Evolutionary conservation across 2,113 vertebrate species (phyloP).

Genomic region (Campylomormyrus numenius): DNA sequence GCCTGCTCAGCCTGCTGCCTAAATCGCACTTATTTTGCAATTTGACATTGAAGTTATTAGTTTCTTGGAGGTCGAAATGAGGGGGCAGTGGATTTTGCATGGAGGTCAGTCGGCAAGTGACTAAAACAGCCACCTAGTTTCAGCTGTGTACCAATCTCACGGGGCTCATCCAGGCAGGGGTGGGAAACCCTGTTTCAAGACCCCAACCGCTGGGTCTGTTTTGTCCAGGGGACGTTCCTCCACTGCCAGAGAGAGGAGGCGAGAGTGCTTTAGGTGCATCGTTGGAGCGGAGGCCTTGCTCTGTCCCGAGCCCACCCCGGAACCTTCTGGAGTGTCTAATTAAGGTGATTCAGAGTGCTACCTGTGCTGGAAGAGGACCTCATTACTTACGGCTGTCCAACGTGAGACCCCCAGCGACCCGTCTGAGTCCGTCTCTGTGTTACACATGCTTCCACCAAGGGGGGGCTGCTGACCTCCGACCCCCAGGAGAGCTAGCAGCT

Average conservation of each 20-base stretch:
- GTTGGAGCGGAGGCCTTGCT: neutral
- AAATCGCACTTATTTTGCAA: neutral
- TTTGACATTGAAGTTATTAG: neutral
- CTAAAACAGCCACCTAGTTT: neutral
- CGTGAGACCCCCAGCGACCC: constrained; percentile 41
- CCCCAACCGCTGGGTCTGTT: neutral
- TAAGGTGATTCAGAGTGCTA: constrained; percentile 57
- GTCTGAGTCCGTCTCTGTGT: constrained; percentile 41
- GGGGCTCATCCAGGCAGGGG: neutral
- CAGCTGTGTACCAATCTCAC: neutral
- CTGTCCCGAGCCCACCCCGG: constrained; percentile 14
- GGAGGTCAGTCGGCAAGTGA: neutral
- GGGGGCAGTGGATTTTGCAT: neutral
- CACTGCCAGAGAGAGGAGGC: neutral
- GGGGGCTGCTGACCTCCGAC: constrained; percentile 39
- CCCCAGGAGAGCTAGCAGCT: constrained; percentile 47
- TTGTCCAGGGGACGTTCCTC: neutral
- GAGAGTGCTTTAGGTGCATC: neutral
- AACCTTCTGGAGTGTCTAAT: constrained; percentile 41
- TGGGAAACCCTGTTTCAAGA: neutral
- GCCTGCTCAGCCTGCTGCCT: neutral
- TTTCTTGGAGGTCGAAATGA: neutral
- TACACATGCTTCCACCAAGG: constrained; percentile 44
- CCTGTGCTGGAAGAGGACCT: constrained; percentile 35
- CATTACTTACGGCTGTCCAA: constrained; percentile 59